Evolutionary conservation across 2,113 vertebrate genomes (phyloP), one percentile per base, ranked within the genome.

Genomic region (Muntiacus reevesi): DNA sequence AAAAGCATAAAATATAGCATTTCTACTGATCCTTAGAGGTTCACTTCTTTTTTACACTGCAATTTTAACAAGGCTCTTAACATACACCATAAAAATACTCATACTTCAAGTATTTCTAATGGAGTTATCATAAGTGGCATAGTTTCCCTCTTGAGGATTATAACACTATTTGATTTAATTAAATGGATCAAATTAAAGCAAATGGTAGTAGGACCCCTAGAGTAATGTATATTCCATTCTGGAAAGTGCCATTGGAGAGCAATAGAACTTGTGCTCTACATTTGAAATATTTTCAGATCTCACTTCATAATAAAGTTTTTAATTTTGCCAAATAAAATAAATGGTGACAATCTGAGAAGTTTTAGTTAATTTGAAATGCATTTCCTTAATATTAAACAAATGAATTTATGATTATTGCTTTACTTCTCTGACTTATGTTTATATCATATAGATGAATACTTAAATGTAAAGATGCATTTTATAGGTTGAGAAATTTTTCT

Each of bases 161-260:
- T 97, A 97, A 52, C 74, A 97, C 86, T 96, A 97, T 97, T 98
- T 97, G 30, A 97, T 98, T 99, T 99, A 99, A 99, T 99, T 98
- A 99, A 98, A 98, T 93, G 95, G 84, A 98, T 98, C 97, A 98
- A 98, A 98, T 98, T 98, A 98, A 98, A 98, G 89, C 92, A 97
- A 98, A 98, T 96, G 79, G 59, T 79, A n/a, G 57, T 92, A 84
- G 97, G 98, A 98, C 67, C 97, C 97, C 96, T 76, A 93, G 98
- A 96, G 97, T 54, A 96, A 98, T 79, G 88, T 97, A 93, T 95
- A 97, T 98, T 98, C 85, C 40, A 83, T 97, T 98, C 94, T 97
- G 81, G 90, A 98, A 97, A 96, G 59, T 94, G 13, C 67, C 28
- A 14, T 16, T 79, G 28, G 21, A 79, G 8, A 74, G 36, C 5